Conservation (phyloP, 2,888 invertebrate genomes). For the Antheraea assamensis region DNA sequence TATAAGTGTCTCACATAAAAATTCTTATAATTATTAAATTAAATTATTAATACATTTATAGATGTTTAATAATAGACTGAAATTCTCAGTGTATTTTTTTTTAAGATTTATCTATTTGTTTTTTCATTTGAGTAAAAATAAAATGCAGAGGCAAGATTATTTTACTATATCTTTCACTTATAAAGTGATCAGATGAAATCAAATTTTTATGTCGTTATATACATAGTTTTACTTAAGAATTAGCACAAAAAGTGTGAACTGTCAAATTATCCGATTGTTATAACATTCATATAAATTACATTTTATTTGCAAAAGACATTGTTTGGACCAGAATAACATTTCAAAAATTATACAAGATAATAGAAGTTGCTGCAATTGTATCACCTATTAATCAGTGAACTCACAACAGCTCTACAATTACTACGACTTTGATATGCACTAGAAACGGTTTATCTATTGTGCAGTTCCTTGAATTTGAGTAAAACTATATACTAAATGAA, state of each 20-base stretch:
- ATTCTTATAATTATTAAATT: slow-evolving; percentile 31
- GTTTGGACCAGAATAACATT: not conserved
- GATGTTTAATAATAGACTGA: not conserved
- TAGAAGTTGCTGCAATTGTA: not conserved
- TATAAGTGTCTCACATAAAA: slow-evolving; percentile 33
- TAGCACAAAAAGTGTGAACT: not conserved
- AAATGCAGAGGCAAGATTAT: slow-evolving; percentile 42
- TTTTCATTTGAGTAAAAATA: slow-evolving; percentile 14
- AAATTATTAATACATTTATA: slow-evolving; percentile 20
- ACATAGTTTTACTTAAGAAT: not conserved
- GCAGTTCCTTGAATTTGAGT: not conserved
- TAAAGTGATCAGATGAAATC: not conserved
- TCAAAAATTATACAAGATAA: not conserved
- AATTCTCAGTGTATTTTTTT: not conserved
- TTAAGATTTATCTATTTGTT: not conserved
- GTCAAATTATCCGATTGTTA: not conserved
- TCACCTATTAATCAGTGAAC: not conserved
- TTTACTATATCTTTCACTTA: not conserved
- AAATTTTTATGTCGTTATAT: not conserved
- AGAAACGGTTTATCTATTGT: not conserved
- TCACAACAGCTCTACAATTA: not conserved
- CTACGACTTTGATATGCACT: not conserved
- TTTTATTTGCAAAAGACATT: too few relatives aligned
- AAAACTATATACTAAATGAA: not conserved
- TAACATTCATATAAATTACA: not conserved